Evolutionary conservation across 2,113 vertebrate species (phyloP).

Genomic region (Brachyhypopomus occidentalis): DNA sequence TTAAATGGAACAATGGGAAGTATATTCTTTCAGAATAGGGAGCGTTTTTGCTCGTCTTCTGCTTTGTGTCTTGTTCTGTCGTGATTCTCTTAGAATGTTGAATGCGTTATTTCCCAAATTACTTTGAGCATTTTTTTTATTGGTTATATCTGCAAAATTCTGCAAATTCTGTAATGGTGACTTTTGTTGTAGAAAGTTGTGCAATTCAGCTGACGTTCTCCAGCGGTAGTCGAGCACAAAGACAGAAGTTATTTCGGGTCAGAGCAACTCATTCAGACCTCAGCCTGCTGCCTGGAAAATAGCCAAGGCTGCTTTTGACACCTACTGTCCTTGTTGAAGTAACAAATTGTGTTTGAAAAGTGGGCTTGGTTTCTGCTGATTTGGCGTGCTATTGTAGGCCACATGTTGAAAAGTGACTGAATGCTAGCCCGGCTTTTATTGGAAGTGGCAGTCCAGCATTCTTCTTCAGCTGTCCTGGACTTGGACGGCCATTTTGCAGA

Average conservation of each 20-base stretch:
- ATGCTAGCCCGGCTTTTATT: not conserved
- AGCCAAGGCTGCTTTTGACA: constrained; percentile 21
- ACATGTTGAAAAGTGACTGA: not conserved
- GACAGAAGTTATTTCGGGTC: constrained; percentile 3
- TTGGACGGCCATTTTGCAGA: no score
- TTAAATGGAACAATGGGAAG: not conserved
- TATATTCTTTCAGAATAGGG: not conserved
- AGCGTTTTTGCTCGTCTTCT: not conserved
- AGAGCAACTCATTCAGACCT: constrained; percentile 1
- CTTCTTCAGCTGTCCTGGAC: not conserved
- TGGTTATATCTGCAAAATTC: not conserved
- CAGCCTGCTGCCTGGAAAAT: not conserved
- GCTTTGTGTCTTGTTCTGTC: not conserved
- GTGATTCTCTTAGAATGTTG: not conserved
- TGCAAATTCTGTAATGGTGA: not conserved
- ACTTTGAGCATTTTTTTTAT: not conserved
- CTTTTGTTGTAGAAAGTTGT: not conserved
- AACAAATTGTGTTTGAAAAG: constrained; percentile 36
- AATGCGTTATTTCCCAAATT: not conserved
- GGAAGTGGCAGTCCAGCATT: not conserved
- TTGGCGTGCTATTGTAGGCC: not conserved
- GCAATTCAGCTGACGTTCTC: no score
- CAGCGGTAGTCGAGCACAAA: not conserved
- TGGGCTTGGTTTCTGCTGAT: constrained; percentile 25
- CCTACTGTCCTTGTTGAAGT: constrained; percentile 27